Percentiles rank a stretch among this genome's conserved stretches.
Evolutionary conservation across 2,797 vertebrate genomes (phyloP).

Genomic region (Microcaecilia unicolor): DNA sequence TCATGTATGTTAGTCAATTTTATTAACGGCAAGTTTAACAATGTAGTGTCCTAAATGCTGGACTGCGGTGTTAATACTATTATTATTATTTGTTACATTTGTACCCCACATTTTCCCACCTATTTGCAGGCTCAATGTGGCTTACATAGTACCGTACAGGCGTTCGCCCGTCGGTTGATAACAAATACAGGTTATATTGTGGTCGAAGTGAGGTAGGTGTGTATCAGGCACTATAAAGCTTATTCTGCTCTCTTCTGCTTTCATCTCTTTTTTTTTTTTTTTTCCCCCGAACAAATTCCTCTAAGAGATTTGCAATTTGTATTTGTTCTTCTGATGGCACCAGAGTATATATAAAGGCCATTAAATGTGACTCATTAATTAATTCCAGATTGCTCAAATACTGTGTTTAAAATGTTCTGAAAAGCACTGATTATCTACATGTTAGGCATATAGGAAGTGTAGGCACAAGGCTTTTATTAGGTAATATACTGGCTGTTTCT

Average conservation of each 20-base stretch:
- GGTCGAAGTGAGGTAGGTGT: too few relatives aligned
- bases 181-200: too few relatives aligned
- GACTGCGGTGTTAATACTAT: accelerated
- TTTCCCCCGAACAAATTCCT: neutral
- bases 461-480: too few relatives aligned
- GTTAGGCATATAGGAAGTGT: neutral
- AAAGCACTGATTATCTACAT: neutral
- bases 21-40: neutral
- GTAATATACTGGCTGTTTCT: too few relatives aligned
- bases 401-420: neutral
- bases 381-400: conserved; percentile 2
- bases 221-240: too few relatives aligned
- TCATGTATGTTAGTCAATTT: too few relatives aligned
- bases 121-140: too few relatives aligned
- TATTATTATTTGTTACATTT: too few relatives aligned
- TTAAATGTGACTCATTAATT: neutral
- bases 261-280: neutral
- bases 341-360: neutral
- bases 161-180: too few relatives aligned
- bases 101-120: too few relatives aligned
- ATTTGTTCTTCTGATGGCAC: neutral
- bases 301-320: neutral
- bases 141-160: too few relatives aligned
- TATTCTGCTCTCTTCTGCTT: too few relatives aligned
- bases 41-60: neutral